A percentile compares a stretch with the other conserved stretches of the same genome.
These are phyloP conservation scores for Gnathonemus longibarbis DNA, from an alignment of 2,113 vertebrate genomes.

Conservation along the genomic window DNA sequence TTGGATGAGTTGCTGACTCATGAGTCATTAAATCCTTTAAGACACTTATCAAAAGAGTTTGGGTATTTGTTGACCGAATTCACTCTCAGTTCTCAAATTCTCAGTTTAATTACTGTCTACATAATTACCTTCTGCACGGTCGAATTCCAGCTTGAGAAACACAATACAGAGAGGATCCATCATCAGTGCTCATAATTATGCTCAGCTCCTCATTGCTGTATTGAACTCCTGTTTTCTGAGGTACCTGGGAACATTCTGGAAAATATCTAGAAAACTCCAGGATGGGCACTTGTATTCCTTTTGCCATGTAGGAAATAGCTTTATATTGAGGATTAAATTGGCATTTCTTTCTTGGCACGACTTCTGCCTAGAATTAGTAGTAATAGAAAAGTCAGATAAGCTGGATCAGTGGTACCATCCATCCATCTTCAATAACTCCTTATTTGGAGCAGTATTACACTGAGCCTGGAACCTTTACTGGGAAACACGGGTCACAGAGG, in stretches of 20 bases:
- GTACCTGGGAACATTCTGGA: not conserved
- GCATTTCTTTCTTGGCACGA: not conserved
- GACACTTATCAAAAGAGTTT: not conserved
- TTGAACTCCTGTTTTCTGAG: not conserved
- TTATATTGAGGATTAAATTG: not conserved
- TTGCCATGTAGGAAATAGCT: not conserved
- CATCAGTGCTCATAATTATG: not conserved
- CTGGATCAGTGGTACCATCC: not conserved
- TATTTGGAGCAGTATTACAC: not conserved
- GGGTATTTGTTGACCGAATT: not conserved
- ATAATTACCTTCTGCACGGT: not conserved
- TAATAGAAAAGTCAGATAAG: not conserved
- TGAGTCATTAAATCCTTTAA: not conserved
- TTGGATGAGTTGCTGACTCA: not conserved
- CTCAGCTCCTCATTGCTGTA: not conserved
- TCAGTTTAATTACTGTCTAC: not conserved
- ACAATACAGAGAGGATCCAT: not conserved
- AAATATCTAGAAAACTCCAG: not conserved
- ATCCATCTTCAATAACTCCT: not conserved
- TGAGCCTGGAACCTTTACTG: not conserved
- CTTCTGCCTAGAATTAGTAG: not conserved
- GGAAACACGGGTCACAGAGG: not conserved
- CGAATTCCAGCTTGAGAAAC: not conserved
- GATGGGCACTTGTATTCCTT: not conserved
- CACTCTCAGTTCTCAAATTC: not conserved